Percentiles rank a stretch among this genome's conserved stretches.
Evolutionary conservation across 2,113 vertebrate species (phyloP).

Genomic region (Corydoras maculifer): DNA sequence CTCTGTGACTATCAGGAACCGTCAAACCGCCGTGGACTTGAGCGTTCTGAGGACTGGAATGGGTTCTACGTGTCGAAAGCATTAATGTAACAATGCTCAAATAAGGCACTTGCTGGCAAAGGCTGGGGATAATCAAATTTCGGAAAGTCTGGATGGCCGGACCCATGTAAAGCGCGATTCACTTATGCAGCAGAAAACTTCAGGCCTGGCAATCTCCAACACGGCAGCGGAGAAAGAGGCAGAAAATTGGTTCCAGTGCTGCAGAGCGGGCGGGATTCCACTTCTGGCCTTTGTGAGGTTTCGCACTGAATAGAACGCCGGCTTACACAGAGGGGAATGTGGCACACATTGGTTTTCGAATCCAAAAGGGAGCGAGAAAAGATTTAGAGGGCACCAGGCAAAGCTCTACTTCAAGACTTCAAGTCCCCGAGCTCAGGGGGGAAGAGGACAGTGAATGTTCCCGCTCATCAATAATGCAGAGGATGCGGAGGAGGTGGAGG

Average conservation of each 20-base stretch:
- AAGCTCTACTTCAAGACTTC: conserved; percentile 67
- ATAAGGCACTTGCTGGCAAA: conserved; percentile 70
- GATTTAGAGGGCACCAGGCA: conserved; percentile 56
- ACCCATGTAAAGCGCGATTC: conserved; percentile 71
- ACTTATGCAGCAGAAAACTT: conserved; percentile 69
- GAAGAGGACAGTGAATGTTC: conserved; percentile 63
- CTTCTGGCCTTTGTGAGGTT: conserved; percentile 71
- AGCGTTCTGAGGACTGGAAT: not conserved
- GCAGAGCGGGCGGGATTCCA: conserved; percentile 73
- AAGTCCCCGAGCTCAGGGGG: conserved; percentile 56
- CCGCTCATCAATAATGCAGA: conserved; percentile 66
- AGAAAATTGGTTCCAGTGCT: conserved; percentile 75
- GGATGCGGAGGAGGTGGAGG: conserved; percentile 48
- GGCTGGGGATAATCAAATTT: conserved; percentile 63
- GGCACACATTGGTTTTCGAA: conserved; percentile 49
- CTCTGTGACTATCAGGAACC: not conserved
- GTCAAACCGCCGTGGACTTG: not conserved
- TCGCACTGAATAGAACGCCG: conserved; percentile 63
- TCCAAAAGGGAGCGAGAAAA: conserved; percentile 66
- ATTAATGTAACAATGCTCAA: conserved; percentile 67
- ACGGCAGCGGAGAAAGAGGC: conserved; percentile 69
- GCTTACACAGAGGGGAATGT: conserved; percentile 46
- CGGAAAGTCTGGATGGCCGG: conserved; percentile 68
- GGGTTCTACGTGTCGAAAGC: not conserved
- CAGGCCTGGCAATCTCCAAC: conserved; percentile 71